Percentiles rank a stretch among this genome's conserved stretches.
Conservation (phyloP, 2,797 vertebrate genomes). For the Danio jaintianensis region DNA sequence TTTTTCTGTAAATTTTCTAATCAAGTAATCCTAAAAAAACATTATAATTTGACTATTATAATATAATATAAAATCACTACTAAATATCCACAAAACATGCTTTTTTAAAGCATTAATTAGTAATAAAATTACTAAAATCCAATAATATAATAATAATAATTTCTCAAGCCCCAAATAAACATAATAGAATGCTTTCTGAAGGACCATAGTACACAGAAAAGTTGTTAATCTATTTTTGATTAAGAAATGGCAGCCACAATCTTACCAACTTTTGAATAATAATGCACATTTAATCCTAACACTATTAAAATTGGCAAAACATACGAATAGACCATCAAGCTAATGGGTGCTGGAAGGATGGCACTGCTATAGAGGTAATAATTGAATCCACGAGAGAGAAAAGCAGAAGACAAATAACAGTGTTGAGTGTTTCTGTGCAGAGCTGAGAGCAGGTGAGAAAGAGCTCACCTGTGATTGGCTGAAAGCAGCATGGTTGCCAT, state of each 20-base stretch:
- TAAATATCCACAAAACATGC: too few relatives aligned
- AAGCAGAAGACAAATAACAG: neutral
- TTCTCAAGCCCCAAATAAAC: neutral
- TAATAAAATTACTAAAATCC: too few relatives aligned
- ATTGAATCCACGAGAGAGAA: neutral
- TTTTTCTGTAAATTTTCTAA: too few relatives aligned
- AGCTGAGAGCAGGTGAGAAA: neutral
- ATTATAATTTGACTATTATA: too few relatives aligned
- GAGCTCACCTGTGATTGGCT: conserved; percentile 85
- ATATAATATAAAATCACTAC: too few relatives aligned
- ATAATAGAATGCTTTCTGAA: neutral
- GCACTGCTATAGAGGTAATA: conserved; percentile 4
- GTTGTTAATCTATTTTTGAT: neutral
- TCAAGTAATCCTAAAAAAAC: neutral
- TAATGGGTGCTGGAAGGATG: neutral
- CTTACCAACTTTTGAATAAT: neutral
- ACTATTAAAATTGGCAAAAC: neutral
- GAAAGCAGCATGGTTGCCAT: conserved; percentile 87
- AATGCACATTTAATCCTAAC: neutral
- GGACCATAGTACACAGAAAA: neutral
- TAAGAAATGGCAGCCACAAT: neutral
- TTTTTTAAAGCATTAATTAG: too few relatives aligned
- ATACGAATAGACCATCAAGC: neutral
- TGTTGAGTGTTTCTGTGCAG: neutral
- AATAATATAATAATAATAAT: neutral